Evolutionary conservation across 1,140 invertebrate genomes (phyloP).

Genomic region (Ips typographus): DNA sequence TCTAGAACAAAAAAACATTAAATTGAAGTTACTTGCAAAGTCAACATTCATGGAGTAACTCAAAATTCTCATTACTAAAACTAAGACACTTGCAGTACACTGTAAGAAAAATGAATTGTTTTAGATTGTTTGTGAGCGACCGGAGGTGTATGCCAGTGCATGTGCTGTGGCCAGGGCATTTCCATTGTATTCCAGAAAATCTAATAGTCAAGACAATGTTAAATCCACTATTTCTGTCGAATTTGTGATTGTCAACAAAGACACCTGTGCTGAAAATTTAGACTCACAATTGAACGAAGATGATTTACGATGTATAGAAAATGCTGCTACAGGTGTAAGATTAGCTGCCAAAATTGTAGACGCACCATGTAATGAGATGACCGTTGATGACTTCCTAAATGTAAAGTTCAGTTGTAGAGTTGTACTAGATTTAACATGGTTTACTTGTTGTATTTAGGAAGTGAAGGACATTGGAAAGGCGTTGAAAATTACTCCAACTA

Average conservation of each 20-base stretch:
- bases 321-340: slow-evolving; percentile 64
- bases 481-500: slow-evolving; percentile 63
- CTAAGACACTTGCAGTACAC: background rate
- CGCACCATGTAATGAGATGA: slow-evolving; percentile 82
- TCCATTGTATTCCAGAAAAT: slow-evolving; percentile 72
- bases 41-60: too few species aligned
- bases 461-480: slow-evolving; percentile 64
- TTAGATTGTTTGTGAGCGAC: slow-evolving; percentile 77
- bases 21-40: too few species aligned
- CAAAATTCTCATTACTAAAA: too few species aligned
- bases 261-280: slow-evolving; percentile 1
- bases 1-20: too few species aligned
- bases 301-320: slow-evolving; percentile 65
- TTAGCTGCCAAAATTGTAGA: slow-evolving; percentile 81
- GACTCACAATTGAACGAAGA: slow-evolving; percentile 54
- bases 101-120: slow-evolving; percentile 34
- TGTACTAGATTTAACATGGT: background rate
- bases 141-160: slow-evolving; percentile 74
- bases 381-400: slow-evolving; percentile 75
- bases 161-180: slow-evolving; percentile 79
- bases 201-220: slow-evolving; percentile 42
- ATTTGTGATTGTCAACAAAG: slow-evolving; percentile 44
- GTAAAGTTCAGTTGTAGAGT: slow-evolving; percentile 50
- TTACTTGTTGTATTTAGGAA: slow-evolving; percentile 57
- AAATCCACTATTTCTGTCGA: slow-evolving; percentile 45